Evolutionary conservation across 37 sponge, comb jelly and placozoan species (phyloP), one percentile per base, ranked within the genome.

Genomic region (Beroe forskalii): DNA sequence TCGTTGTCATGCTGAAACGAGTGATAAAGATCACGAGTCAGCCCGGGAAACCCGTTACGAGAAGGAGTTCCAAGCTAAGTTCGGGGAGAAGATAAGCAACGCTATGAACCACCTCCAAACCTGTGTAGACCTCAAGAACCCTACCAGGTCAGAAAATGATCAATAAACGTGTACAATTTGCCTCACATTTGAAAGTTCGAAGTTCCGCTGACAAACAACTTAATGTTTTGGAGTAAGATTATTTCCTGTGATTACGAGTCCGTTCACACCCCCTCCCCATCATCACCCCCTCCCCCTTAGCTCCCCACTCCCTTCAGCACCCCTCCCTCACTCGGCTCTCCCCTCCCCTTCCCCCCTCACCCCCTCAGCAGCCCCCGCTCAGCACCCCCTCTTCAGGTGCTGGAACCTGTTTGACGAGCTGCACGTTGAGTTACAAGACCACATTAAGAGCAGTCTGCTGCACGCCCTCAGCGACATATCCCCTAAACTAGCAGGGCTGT

Each of bases 31-130:
- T 96, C 62, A 96, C 96, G 33, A 90, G 93, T 36, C 95, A 94
- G 90, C 92, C 96, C 19, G 92, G 96, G 98, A 97, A 91, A 97
- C 98, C 12, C 92, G 90, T 37, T 94, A 95, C 67, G 98, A 97
- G 91, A 42, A 92, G 0, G 90, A 92, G 89, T 97, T 97, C 76
- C 96, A 97, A 48, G 42, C 37, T 38, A 80, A 80, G 55, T 80
- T 80, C 30, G 86, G 86, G 22, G 55, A 80, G 14, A 80, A 80
- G 55, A 80, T 80, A 3, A 2, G 23, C 30, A 44, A 41, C 28
- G 86, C 86, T 17, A 80, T 80, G 86, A 38, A 41, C 37, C 28
- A 44, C 55, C n/a, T 80, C 12, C 48, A 80, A 25, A 80, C 86
- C 40, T 80, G 86, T 80, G 86, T 80, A 4, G 86, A 80, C 55